Evolutionary conservation across 2,888 invertebrate species (phyloP), one percentile per base, ranked within the genome.

Genomic region (Cryptosula pallasiana): DNA sequence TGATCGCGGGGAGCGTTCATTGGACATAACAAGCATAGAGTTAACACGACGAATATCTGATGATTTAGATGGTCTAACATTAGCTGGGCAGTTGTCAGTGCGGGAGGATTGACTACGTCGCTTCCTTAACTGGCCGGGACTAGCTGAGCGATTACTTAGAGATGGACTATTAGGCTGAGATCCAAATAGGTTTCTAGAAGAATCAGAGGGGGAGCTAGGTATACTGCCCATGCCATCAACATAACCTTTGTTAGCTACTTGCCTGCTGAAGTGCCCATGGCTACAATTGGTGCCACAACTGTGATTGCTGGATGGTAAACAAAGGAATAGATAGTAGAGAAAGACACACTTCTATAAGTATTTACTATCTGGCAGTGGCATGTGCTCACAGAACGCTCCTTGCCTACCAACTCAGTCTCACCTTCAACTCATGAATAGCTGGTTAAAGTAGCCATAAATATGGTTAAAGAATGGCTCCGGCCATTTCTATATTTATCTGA

Each of bases 161-260:
- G 63, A 29, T 5, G 63, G 63, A 27, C 63, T 63, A 34, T 27
- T 63, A 63, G 63, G 32, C 9, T 32, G 63, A 32, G 63, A 63
- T 32, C 27, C 63, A 25, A 63, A 34, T 16, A 63, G 16, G 63
- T 27, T 34, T 34, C 63, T 63, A 32, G 5, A 34, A 32, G 20
- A 13, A 3, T 63, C 63, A 63, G 25, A 29, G 63, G 63, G 63
- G 63, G 63, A 63, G 63, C 32, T 63, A 63, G 63, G 63, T 13
- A 27, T 32, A 63, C 63, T 63, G 27, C 63, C 63, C 63, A 63
- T 63, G 27, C 63, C 63, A 63, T 63, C 63, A 63, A 63, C n/a
- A 63, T 63, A 63, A 9, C 25, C 9, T 13, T 20, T 25, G 20
- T 63, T 27, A 63, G 63, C 63, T 63, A 63, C 63, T 63, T 63